Base-by-base conservation (phyloP, 2,113 vertebrate species). In the Brevimyrus niger region DNA sequence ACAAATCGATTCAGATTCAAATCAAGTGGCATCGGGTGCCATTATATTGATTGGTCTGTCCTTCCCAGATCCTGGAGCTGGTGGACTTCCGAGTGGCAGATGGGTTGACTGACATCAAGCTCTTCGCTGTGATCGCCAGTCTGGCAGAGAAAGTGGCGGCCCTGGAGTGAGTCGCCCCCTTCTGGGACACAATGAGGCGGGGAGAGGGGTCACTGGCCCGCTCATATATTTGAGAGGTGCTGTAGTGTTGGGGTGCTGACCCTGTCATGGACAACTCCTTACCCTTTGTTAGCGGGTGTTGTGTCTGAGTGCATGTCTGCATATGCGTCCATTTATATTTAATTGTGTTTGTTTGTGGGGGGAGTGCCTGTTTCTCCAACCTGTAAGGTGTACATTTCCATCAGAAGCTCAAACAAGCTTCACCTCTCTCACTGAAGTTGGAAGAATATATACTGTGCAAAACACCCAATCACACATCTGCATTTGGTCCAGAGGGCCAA, bases 61-160 rank as follows among this genome's bases (percentile, higher is more conserved):
- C 35, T 42, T 38, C 93, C 90, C 92, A 98, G 97, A 98, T 99
- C 95, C 95, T 97, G 92, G 96, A 98, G 96, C 96, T 98, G 96
- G 96, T 97, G 95, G 97, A 96, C 96, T 97, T 97, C 96, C 96
- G 96, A 93, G 97, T 98, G 96, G 97, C 97, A 95, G 97, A 98
- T 96, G 97, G 98, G 91, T 97, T 95, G 89, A 97, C 97, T 95
- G 98, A 98, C 96, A 95, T 97, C 94, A 94, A 96, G 95, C 97
- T 99, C 93, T 99, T 97, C 90, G 97, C 96, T 0, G 97, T 96
- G 93, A 96, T 98, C 91, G 96, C 97, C 91, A 97, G 98, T 93
- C 97, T 99, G 96, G 97, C 95, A 51, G 95, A 95, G 95, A 97
- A 98, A 96, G 97, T 98, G 93, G 95, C 97, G 93, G 95, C 95